Evolutionary conservation across 2,888 invertebrate species (phyloP).

Genomic region (Phragmatobia fuliginosa): DNA sequence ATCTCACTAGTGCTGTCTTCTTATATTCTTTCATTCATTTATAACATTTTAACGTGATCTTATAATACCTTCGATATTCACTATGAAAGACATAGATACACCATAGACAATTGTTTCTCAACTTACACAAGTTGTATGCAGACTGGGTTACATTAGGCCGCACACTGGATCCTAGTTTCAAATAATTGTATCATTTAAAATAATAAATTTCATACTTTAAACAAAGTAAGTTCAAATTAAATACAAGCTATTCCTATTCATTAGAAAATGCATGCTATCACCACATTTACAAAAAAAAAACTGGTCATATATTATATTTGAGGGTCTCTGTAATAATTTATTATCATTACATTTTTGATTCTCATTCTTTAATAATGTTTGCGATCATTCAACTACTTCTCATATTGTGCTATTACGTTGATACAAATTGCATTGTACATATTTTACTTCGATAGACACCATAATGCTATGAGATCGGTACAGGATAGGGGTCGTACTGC

Average conservation of each 20-base stretch:
- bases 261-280: slow-evolving; percentile 9
- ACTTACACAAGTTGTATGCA: not conserved
- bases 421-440: slow-evolving; percentile 12
- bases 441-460: slow-evolving; percentile 11
- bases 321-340: not conserved
- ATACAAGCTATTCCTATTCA: not conserved
- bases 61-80: not conserved
- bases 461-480: slow-evolving; percentile 11
- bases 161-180: not conserved
- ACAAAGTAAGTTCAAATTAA: slow-evolving; percentile 4
- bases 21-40: not conserved
- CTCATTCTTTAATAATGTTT: slow-evolving; percentile 1
- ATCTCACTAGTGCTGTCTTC: not conserved
- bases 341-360: slow-evolving; percentile 2
- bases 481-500: not conserved
- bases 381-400: slow-evolving; percentile 1
- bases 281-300: slow-evolving; percentile 16
- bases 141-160: not conserved
- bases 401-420: not conserved
- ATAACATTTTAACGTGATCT: not conserved
- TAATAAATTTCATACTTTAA: not conserved
- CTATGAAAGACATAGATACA: not conserved
- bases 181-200: not conserved
- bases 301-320: slow-evolving; percentile 10
- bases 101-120: not conserved